A percentile compares a stretch with the other conserved stretches of the same genome.
These are phyloP conservation scores for Diplogasteroides magnus DNA, from an alignment of 1,140 invertebrate species.

Conservation along the genomic window DNA sequence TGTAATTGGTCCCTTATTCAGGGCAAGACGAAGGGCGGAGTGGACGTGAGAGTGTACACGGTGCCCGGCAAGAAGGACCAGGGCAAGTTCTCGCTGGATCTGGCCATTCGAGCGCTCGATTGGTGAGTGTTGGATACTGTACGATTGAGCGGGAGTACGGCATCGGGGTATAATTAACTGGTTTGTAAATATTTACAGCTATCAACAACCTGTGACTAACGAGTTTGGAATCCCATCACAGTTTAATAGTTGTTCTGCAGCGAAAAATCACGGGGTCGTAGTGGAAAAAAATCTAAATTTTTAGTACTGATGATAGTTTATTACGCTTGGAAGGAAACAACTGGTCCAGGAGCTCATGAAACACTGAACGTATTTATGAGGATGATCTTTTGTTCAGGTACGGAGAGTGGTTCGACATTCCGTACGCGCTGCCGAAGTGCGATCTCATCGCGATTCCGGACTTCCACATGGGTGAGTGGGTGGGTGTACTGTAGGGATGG, in stretches of 20 bases:
- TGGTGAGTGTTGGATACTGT: background rate
- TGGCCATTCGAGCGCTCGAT: constrained; percentile 60
- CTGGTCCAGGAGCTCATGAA: no score
- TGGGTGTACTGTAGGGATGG: background rate
- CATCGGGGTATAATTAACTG: no score
- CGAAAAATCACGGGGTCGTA: no score
- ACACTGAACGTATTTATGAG: background rate
- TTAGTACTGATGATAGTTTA: no score
- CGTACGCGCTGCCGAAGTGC: constrained; percentile 66
- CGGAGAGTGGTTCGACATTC: constrained; percentile 75
- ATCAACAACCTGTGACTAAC: no score
- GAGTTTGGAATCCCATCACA: no score
- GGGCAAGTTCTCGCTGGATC: constrained; percentile 72
- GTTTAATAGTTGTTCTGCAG: no score
- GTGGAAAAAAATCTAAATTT: no score
- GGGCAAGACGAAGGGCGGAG: constrained; percentile 43
- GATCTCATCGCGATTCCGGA: constrained; percentile 54
- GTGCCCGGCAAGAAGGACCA: constrained; percentile 72
- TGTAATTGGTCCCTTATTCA: no score
- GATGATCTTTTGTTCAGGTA: constrained; percentile 61
- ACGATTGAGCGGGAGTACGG: no score
- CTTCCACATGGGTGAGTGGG: constrained; percentile 45
- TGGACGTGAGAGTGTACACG: constrained; percentile 70
- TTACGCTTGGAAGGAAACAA: no score
- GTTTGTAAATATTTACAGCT: no score